A percentile compares a stretch with the other conserved stretches of the same genome.
These are phyloP conservation scores for Bos indicus DNA, from an alignment of 2,113 vertebrate species.

Conservation along the genomic window DNA sequence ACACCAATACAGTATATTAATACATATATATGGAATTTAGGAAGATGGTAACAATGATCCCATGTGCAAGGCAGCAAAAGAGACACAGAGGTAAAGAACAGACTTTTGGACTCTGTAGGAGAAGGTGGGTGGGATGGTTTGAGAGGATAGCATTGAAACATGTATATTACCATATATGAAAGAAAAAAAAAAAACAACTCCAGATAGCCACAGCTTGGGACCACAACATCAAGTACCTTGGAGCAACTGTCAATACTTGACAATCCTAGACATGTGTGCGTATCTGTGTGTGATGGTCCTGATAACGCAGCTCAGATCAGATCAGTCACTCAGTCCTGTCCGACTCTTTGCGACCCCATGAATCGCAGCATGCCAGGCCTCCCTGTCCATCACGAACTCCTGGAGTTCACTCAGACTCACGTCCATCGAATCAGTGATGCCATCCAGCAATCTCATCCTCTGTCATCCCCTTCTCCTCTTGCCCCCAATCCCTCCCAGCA, in stretches of 20 bases:
- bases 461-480: too few species aligned
- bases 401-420: too few species aligned
- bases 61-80: not conserved
- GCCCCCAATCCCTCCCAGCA: too few species aligned
- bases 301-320: not conserved
- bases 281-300: not conserved
- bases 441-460: too few species aligned
- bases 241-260: slow-evolving; percentile 15
- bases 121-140: not conserved
- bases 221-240: slow-evolving; percentile 28
- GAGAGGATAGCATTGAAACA: not conserved
- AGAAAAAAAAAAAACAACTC: slow-evolving; percentile 35
- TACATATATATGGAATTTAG: not conserved
- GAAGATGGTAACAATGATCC: not conserved
- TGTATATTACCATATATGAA: not conserved
- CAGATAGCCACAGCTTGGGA: slow-evolving; percentile 47
- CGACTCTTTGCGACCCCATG: too few species aligned
- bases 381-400: too few species aligned
- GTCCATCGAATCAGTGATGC: too few species aligned
- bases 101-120: not conserved
- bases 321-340: too few species aligned
- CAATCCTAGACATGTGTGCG: not conserved
- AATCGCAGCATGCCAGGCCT: too few species aligned
- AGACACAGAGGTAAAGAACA: not conserved
- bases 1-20: not conserved